phyloP scores from a whole-genome alignment of 2,797 vertebrate genomes.

The Phoeniculus purpureus region DNA sequence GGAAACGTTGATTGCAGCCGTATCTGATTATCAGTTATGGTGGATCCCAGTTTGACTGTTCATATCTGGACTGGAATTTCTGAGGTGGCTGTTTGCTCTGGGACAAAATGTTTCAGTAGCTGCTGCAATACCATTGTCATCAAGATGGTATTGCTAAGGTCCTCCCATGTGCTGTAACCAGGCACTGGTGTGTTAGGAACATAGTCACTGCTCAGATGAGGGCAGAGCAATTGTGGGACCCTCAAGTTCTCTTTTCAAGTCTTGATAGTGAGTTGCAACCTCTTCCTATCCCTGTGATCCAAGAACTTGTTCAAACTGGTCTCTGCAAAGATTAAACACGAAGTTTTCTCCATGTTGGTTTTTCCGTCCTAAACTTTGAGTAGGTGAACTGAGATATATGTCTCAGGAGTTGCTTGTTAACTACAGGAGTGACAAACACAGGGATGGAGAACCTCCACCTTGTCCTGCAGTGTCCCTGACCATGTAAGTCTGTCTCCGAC shows the following conservation, averaged over 20 bases:
- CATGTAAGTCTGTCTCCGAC: slow-evolving; percentile 18
- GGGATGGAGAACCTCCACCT: not conserved
- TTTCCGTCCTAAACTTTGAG: not conserved
- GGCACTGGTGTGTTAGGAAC: not conserved
- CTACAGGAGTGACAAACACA: not conserved
- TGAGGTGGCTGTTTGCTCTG: not conserved
- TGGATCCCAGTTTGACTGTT: not conserved
- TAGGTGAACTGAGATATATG: not conserved
- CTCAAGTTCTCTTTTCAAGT: not conserved
- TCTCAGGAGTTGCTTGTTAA: not conserved
- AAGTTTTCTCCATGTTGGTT: not conserved
- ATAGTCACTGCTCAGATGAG: not conserved
- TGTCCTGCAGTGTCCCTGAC: not conserved
- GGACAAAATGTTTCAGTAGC: not conserved
- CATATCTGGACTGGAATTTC: not conserved
- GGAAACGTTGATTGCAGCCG: not conserved
- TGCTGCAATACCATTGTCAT: not conserved
- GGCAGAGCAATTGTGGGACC: not conserved
- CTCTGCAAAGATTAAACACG: not conserved
- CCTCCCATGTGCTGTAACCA: not conserved
- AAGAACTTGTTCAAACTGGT: not conserved
- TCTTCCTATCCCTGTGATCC: not conserved
- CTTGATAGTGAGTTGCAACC: not conserved
- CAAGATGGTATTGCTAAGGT: not conserved
- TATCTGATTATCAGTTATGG: not conserved